Evolutionary conservation across 2,888 invertebrate species (phyloP).

Genomic region (Zygogramma bicolorata): DNA sequence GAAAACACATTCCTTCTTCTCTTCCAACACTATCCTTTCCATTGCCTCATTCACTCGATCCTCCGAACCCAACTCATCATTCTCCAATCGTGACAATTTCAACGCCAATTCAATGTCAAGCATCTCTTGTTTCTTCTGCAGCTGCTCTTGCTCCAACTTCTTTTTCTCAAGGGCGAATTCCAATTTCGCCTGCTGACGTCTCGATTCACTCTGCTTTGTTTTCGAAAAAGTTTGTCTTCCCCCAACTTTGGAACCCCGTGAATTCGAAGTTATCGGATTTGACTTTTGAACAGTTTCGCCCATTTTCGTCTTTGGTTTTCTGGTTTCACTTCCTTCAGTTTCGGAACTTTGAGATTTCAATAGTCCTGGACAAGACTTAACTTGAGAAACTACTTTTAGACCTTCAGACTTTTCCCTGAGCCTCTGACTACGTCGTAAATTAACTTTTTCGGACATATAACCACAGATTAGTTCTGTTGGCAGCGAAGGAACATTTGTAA

Average conservation of each 20-base stretch:
- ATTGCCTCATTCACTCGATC: no score
- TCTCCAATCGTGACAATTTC: no score
- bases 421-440: no score
- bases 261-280: neutral
- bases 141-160: neutral
- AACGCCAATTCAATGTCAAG: neutral
- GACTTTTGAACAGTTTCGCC: neutral
- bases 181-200: neutral
- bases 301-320: neutral
- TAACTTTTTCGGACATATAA: no score
- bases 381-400: neutral
- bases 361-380: neutral
- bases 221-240: neutral
- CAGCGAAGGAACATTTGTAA: neutral
- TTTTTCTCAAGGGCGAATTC: neutral
- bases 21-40: no score
- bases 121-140: neutral
- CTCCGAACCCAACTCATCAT: no score
- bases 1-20: no score
- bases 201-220: neutral
- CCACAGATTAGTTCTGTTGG: neutral
- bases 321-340: neutral
- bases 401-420: no score
- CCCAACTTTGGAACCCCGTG: neutral
- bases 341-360: neutral